These are phyloP conservation scores for Babyrousa celebensis DNA, from an alignment of 2,797 vertebrate species.

Conservation along the genomic window DNA sequence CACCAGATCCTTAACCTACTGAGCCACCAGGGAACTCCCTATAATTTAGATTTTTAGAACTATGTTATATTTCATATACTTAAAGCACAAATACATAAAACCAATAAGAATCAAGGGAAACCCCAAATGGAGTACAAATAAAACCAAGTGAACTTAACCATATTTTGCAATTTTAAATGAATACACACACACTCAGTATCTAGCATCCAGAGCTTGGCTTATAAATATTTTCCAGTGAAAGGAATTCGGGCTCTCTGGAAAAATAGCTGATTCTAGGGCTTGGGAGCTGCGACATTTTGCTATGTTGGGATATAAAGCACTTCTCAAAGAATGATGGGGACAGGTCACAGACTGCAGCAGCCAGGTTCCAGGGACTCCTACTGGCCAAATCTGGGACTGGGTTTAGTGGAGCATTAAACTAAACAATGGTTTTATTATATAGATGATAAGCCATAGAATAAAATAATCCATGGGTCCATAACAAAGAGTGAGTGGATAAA, in stretches of 20 bases:
- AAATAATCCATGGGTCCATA: not conserved
- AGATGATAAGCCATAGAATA: not conserved
- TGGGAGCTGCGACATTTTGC: not conserved
- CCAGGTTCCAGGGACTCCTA: not conserved
- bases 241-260: not conserved
- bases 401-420: not conserved
- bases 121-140: constrained; percentile 11
- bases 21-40: not conserved
- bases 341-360: not conserved
- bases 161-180: not conserved
- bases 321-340: not conserved
- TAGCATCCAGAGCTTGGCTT: not conserved
- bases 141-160: not conserved
- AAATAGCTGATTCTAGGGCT: not conserved
- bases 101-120: not conserved
- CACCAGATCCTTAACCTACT: too few species aligned
- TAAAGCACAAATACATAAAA: constrained; percentile 16
- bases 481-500: not conserved
- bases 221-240: constrained; percentile 34
- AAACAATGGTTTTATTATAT: not conserved
- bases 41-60: constrained; percentile 44
- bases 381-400: not conserved
- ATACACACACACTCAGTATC: not conserved
- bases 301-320: not conserved
- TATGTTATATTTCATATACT: not conserved